Base-by-base conservation (phyloP, 2,888 invertebrate genomes). In the Acrobasis consociella region DNA sequence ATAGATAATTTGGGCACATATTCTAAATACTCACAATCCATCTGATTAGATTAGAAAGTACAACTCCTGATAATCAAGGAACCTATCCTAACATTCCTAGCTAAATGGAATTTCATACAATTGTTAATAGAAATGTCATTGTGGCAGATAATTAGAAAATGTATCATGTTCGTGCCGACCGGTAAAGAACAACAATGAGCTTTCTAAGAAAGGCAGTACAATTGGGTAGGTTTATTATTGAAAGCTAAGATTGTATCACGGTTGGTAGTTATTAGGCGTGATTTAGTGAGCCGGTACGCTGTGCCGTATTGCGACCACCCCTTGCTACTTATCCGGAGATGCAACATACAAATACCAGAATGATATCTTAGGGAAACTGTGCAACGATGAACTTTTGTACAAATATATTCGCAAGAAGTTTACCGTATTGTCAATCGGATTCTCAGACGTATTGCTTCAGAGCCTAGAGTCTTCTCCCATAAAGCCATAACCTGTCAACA, bases 211-310 rank as follows among this genome's bases (percentile, higher is more conserved):
- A 83, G 83, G 83, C 76, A 68, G 75, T 81, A 84, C 85, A 87
- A 89, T 88, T 84, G 88, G 84, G 84, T 84, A 82, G 83, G 82
- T 82, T 82, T 87, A 85, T 87, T 87, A 89, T 89, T 91, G 89
- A 91, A 89, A 89, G 89, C 82, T 72, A 70, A 80, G 91, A 91
- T 91, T 77, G 80, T 91, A 91, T 91, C 91, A 78, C 72, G 72
- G 78, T 75, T 74, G 74, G 78, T 86, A 82, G 91, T 90, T 91
- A 91, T 91, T 90, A 90, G 88, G 5, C 31, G 31, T 31, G 31
- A 49, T n/a, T n/a, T 49, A 49, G n/a, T n/a, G n/a, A 49, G 49
- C 49, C 31, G 31, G 31, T 31, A 31, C 31, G 31, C 31, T 31
- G 31, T 31, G 31, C 31, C 31, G 31, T 31, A 31, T 31, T 31